Conservation (phyloP, 1,140 invertebrate species). For the Drosophila pseudoananassae region DNA sequence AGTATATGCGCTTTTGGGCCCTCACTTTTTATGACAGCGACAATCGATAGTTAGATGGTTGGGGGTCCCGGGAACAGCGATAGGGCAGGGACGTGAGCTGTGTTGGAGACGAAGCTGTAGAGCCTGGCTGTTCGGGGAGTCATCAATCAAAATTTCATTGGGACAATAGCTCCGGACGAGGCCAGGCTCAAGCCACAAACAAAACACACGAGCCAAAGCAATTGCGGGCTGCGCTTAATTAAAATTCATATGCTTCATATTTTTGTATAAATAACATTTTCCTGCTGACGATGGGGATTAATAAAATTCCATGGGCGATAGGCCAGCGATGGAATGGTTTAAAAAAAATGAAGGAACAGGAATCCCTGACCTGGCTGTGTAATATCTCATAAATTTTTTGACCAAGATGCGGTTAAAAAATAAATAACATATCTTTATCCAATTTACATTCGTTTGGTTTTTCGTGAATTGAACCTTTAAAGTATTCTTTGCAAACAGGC, state of each 20-base stretch:
- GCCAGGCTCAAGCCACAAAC: conserved; percentile 5
- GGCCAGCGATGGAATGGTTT: background rate
- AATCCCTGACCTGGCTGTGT: background rate
- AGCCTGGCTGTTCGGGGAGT: conserved; percentile 47
- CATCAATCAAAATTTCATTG: conserved; percentile 80
- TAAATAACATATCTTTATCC: conserved; percentile 8
- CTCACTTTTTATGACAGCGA: conserved; percentile 73
- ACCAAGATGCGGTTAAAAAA: conserved; percentile 6
- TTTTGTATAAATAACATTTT: conserved; percentile 55
- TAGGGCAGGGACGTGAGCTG: background rate
- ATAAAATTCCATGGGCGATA: conserved; percentile 43
- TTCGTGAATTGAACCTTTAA: background rate
- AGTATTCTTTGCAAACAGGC: too few relatives aligned
- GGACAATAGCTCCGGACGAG: conserved; percentile 50
- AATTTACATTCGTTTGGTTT: conserved; percentile 22
- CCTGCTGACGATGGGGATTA: conserved; percentile 40
- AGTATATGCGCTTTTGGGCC: conserved; percentile 46
- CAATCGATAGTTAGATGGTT: conserved; percentile 66
- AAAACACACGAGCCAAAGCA: conserved; percentile 15
- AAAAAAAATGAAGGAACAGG: background rate
- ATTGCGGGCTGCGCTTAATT: conserved; percentile 59
- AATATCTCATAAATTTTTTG: background rate
- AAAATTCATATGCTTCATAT: conserved; percentile 68
- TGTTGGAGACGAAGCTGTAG: conserved; percentile 1
- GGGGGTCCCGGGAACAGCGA: background rate